phyloP scores from a whole-genome alignment of 2,113 vertebrate species.

The Aspiorhynchus laticeps region DNA sequence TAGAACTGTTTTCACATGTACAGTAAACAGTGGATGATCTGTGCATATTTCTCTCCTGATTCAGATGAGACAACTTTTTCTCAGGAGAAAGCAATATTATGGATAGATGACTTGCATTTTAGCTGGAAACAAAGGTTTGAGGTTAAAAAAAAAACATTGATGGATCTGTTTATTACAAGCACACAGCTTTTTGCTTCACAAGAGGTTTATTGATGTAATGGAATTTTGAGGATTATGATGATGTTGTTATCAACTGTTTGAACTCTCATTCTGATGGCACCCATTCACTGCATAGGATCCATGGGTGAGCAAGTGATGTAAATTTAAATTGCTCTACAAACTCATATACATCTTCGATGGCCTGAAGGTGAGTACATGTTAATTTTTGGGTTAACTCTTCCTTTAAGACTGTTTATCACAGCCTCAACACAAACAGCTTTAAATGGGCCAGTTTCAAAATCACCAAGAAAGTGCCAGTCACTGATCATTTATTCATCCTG shows the following conservation, averaged over 20 bases:
- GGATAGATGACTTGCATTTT: neutral
- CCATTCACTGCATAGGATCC: no score
- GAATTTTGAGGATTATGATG: no score
- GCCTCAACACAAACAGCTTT: neutral
- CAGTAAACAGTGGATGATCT: neutral
- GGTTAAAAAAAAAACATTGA: neutral
- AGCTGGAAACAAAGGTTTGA: neutral
- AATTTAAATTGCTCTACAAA: neutral
- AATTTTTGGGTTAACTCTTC: neutral
- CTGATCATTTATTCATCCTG: constrained; percentile 78
- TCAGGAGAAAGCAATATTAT: neutral
- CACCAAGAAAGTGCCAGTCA: constrained; percentile 62
- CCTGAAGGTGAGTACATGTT: neutral
- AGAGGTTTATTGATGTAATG: no score
- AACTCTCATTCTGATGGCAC: no score
- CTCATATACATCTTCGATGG: neutral
- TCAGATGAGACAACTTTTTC: neutral
- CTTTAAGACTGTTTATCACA: constrained; percentile 15
- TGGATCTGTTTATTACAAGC: neutral
- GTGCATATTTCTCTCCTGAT: neutral
- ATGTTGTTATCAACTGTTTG: no score
- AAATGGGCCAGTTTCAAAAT: constrained; percentile 42
- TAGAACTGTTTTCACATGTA: no score
- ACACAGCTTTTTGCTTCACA: neutral
- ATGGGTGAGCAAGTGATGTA: no score